Base-by-base conservation (phyloP, 2,888 invertebrate species). In the Drosophila flavopinicola region DNA sequence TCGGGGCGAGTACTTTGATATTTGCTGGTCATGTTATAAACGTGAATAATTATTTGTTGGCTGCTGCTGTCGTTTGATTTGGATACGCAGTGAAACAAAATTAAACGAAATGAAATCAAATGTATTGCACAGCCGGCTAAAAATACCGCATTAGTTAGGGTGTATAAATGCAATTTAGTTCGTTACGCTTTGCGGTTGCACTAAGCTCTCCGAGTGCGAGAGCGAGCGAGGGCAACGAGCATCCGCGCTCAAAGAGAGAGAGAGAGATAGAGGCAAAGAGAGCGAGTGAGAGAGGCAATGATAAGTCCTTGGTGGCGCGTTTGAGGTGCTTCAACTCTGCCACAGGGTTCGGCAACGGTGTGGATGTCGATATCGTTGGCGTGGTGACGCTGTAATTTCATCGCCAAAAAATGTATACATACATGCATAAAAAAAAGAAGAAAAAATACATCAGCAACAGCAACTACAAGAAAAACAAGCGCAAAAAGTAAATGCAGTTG, bases 81-180 rank as follows among this genome's bases (percentile, higher is more conserved):
- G 30, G 53, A 64, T 69, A 57, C 58, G 33, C 61, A 57, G 20
- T 48, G 47, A 53, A 74, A 66, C 58, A 47, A 57, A 64, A 72
- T 60, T 39, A 64, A 70, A 73, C 51, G 37, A 65, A 67, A 80
- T 71, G 49, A 83, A 79, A 75, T 71, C 41, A 71, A 71, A 71
- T 60, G 42, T 61, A 59, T 61, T 67, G 58, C 53, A 48, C 9
- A 13, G 53, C 52, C 32, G 53, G 41, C 32, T 24, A 58, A 13
- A 58, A 63, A 63, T 59, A 75, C 76, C 86, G 45, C 85, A 85
- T 83, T 85, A 82, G 82, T 85, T 85, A 75, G 77, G 79, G 75
- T 78, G 71, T 68, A 74, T 69, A 84, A 79, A 79, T 84, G 86
- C 71, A 86, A 86, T 84, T 83, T 80, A 84, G 86, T 84, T 84